phyloP scores from a whole-genome alignment of 2,797 vertebrate species.

The Valencia hispanica region DNA sequence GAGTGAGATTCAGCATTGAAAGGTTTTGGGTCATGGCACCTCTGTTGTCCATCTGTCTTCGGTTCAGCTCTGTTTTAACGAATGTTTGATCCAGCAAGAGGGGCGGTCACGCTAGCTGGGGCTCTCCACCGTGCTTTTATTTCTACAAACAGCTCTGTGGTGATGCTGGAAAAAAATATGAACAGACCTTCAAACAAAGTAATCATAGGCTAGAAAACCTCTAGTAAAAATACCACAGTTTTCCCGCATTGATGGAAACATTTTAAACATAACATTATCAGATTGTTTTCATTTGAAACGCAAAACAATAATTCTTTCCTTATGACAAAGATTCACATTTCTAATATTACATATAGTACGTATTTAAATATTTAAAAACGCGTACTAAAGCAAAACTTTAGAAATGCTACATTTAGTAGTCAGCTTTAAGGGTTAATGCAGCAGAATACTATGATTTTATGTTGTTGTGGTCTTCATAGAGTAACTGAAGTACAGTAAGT shows the following conservation, averaged over 20 bases:
- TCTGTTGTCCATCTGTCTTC: constrained; percentile 77
- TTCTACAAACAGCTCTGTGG: constrained; percentile 36
- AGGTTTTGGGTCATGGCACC: constrained; percentile 43
- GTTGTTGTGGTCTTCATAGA: not conserved
- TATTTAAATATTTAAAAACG: not conserved
- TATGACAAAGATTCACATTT: not conserved
- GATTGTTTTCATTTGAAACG: not conserved
- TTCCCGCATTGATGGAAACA: not conserved
- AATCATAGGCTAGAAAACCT: not conserved
- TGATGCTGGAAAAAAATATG: constrained; percentile 38
- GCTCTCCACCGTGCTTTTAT: constrained; percentile 37
- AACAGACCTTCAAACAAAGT: constrained; percentile 29
- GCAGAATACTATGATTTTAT: not conserved
- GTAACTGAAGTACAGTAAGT: not conserved
- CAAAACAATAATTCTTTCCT: not conserved
- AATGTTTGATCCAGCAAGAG: constrained; percentile 49
- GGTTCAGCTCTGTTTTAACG: constrained; percentile 55
- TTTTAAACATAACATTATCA: not conserved
- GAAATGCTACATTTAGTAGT: not conserved
- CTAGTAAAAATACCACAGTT: not conserved
- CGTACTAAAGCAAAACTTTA: not conserved
- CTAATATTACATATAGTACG: not conserved
- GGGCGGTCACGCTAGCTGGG: constrained; percentile 53
- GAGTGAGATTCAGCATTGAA: constrained; percentile 46
- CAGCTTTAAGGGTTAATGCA: not conserved